These are phyloP conservation scores for Hippotragus niger DNA, from an alignment of 2,113 vertebrate species.

Conservation along the genomic window DNA sequence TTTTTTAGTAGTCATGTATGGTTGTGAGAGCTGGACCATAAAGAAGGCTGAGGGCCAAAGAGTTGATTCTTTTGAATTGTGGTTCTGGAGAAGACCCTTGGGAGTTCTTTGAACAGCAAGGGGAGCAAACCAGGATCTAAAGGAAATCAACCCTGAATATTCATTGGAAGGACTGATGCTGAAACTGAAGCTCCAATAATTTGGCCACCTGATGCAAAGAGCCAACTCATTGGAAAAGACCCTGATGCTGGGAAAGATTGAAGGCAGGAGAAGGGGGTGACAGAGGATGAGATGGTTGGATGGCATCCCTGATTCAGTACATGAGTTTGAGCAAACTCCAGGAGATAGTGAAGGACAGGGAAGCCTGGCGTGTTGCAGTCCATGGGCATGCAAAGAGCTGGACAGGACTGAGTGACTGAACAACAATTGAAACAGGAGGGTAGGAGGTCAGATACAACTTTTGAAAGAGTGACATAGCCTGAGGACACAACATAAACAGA, in stretches of 20 bases:
- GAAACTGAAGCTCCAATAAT: not conserved
- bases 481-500: not conserved
- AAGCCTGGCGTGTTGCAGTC: accelerated
- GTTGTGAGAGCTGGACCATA: not conserved
- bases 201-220: not conserved
- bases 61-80: not conserved
- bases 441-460: not conserved
- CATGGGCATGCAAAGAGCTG: not conserved
- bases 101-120: not conserved
- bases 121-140: not conserved
- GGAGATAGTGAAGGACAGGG: not conserved
- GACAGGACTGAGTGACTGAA: not conserved
- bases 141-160: not conserved
- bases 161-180: not conserved
- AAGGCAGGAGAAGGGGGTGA: not conserved
- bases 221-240: not conserved
- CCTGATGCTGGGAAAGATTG: not conserved
- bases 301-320: not conserved
- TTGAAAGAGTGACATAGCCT: not conserved
- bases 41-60: not conserved
- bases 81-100: not conserved
- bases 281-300: not conserved
- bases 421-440: not conserved
- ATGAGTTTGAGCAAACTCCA: not conserved
- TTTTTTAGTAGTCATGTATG: not conserved